phyloP scores from a whole-genome alignment of 2,888 invertebrate genomes.

The Criorhina ranunculi region DNA sequence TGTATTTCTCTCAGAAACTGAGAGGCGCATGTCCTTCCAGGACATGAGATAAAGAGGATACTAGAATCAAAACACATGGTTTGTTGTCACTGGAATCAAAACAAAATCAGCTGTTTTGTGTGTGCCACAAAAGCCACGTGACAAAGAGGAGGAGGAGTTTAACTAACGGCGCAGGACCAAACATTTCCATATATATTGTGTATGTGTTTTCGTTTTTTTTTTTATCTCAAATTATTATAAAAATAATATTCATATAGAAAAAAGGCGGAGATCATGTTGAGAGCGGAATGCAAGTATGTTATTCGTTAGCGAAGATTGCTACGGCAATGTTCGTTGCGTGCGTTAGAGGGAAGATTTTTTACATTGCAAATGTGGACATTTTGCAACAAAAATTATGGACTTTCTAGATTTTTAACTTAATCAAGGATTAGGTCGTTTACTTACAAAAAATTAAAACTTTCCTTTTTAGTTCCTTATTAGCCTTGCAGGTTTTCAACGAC shows the following conservation, averaged over 20 bases:
- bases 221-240: constrained; percentile 70
- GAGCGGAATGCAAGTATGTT: constrained; percentile 62
- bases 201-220: constrained; percentile 25
- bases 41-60: constrained; percentile 8
- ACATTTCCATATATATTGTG: constrained; percentile 25
- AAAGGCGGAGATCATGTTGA: constrained; percentile 67
- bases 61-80: constrained; percentile 55
- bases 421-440: too few species aligned
- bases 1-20: constrained; percentile 24
- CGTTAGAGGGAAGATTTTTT: neutral
- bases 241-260: constrained; percentile 69
- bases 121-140: constrained; percentile 65
- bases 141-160: constrained; percentile 72
- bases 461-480: too few species aligned
- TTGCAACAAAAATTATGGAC: neutral
- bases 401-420: neutral
- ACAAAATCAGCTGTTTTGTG: constrained; percentile 75
- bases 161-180: constrained; percentile 47
- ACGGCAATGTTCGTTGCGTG: constrained; percentile 16
- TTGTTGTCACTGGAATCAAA: constrained; percentile 72
- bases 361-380: neutral
- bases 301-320: constrained; percentile 56
- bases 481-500: too few species aligned
- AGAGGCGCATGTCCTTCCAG: constrained; percentile 73
- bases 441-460: too few species aligned